Base-by-base conservation (phyloP, 1,140 invertebrate genomes). In the Ceratina australensis region DNA sequence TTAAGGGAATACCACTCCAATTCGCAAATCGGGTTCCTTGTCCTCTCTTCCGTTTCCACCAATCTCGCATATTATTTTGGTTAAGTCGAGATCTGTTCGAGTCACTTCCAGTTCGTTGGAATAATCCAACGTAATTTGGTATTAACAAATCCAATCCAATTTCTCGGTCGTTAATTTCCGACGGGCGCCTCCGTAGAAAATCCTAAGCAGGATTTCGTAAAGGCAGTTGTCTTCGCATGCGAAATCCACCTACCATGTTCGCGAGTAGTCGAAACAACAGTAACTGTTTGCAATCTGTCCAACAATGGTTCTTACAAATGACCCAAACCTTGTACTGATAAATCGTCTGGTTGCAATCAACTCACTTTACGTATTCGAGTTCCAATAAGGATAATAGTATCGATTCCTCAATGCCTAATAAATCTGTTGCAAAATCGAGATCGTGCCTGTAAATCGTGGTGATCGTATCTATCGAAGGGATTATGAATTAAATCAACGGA, bases 211-310 rank as follows among this genome's bases (percentile, higher is more conserved):
- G 42, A 60, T 83, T 83, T 81, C 81, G 81, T 64, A 83, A 83
- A 83, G 3, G 18, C 68, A 64, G 52, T 83, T 69, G 74, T 83
- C 33, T 83, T 82, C 74, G 74, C 80, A 78, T 82, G 79, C 79
- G 80, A 78, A 78, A 83, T 56, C 74, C 74, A 78, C 67, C 64
- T 78, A 72, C 79, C 79, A 57, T 71, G 74, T 49, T 65, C 22
- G 28, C 49, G 49, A 52, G 71, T 81, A n/a, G n/a, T 82, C 60
- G 24, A 33, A 5, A 57, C 63, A 20, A 26, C 33, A 47, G 22
- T 47, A 47, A 59, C 56, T 28, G 28, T n/a, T 33, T 13, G 28
- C n/a, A 57, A 59, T 69, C 26, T 42, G 26, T 8, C 0, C 12
- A 15, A 56, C 8, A 13, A 52, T 0, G 18, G 3, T 33, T 26